Percentiles rank a stretch among this genome's conserved stretches.
Conservation (phyloP, 2,797 vertebrate species). For the Rhabdophis nuchalis region DNA sequence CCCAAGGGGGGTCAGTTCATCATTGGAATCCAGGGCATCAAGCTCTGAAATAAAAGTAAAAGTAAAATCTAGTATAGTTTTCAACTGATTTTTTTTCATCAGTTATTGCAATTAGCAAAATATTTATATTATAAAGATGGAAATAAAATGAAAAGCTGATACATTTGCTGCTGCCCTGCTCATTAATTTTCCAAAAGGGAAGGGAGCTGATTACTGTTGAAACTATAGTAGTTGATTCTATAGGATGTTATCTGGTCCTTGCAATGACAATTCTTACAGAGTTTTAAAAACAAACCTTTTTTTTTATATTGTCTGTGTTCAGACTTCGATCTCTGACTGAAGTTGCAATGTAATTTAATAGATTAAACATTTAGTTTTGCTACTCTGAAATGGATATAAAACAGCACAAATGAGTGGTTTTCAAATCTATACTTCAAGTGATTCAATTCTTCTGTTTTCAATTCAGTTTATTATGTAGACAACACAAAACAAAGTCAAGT, state of each 20-base stretch:
- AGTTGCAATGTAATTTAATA: background rate
- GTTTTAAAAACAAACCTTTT: background rate
- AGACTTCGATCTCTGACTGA: background rate
- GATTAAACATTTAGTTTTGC: background rate
- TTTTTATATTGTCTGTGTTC: background rate
- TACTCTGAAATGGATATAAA: background rate
- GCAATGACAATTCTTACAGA: background rate
- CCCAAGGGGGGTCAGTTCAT: slow-evolving; percentile 92
- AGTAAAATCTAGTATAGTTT: background rate
- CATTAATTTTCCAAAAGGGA: background rate
- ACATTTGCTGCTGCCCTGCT: background rate
- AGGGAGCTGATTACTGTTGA: no score
- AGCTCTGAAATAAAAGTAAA: slow-evolving; percentile 70
- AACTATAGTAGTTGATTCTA: background rate
- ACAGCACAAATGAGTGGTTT: background rate
- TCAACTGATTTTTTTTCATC: background rate
- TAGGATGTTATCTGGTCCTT: background rate
- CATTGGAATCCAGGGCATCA: slow-evolving; percentile 88
- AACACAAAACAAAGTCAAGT: background rate
- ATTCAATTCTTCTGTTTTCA: background rate
- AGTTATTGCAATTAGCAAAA: background rate
- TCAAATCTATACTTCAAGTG: background rate
- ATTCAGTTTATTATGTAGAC: background rate
- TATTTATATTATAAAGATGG: background rate
- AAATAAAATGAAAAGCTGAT: background rate